Evolutionary conservation across 2,113 vertebrate genomes (phyloP), one percentile per base, ranked within the genome.

Genomic region (Tenebrosternarchus preto): DNA sequence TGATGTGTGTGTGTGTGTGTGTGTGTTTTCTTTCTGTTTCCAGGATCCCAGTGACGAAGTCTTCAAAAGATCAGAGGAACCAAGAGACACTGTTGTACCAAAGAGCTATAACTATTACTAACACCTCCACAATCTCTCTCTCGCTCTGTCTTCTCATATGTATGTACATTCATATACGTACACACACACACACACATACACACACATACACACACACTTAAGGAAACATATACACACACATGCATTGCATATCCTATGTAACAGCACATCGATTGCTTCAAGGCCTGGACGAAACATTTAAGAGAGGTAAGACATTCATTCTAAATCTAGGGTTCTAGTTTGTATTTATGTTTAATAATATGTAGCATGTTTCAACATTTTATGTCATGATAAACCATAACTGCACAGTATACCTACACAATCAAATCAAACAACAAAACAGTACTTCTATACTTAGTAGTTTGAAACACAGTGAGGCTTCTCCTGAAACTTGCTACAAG

Each of bases 31-130:
- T 69, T 74, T 39, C 83, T 87, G 82, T 91, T 90, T 90, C 88
- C 88, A 92, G 85, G 88, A 89, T 88, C 87, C 87, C 77, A 86
- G 88, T 91, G 90, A 90, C 88, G 87, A 89, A 87, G 83, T 82
- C 80, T 68, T 77, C 82, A 64, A 84, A 71, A 86, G 81, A 87
- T 82, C 77, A 80, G 77, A 87, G 50, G 61, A 80, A 67, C 82
- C 76, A 61, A 83, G 75, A 84, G 75, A 76, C 61, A 69, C 72
- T 75, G 76, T 79, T 57, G 66, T 73, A 77, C 73, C 80, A 71
- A 82, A 75, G 73, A 80, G 56, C 70, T 70, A 4, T 36, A 78
- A 86, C 71, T 70, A 82, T 81, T 70, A 72, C 68, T 68, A 78
- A 83, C 85, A 76, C 85, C 85, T 78, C 82, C 73, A 56, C 76